These are phyloP conservation scores for Heliornis fulica DNA, from an alignment of 2,113 vertebrate species.

Conservation along the genomic window DNA sequence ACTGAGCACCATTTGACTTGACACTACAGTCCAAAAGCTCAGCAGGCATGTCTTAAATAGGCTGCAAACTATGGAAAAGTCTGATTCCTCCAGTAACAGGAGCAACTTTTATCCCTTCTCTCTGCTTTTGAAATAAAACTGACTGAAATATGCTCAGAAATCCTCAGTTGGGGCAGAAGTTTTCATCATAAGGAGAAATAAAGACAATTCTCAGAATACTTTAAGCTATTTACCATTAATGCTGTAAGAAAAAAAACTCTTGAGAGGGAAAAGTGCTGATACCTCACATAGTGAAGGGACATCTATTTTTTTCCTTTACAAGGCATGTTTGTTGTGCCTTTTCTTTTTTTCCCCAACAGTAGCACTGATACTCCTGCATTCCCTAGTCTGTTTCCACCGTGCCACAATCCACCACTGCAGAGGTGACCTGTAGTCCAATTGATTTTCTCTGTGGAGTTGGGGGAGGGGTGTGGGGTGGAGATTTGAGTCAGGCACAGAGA, in stretches of 20 bases:
- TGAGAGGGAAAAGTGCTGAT: neutral
- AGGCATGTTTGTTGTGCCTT: too few relatives aligned
- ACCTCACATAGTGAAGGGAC: neutral
- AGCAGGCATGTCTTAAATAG: neutral
- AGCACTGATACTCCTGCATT: too few relatives aligned
- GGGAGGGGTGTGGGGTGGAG: too few relatives aligned
- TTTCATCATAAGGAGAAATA: neutral
- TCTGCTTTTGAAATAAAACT: neutral
- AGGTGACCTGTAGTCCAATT: neutral
- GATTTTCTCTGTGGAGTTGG: neutral
- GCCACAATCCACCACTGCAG: neutral
- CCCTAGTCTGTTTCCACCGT: neutral
- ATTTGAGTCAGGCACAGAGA: neutral
- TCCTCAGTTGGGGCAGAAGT: accelerated
- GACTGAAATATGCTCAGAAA: neutral
- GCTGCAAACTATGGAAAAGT: neutral
- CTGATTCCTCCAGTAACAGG: neutral
- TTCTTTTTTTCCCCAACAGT: too few relatives aligned
- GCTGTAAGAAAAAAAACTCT: neutral
- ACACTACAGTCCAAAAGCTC: neutral
- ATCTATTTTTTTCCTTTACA: too few relatives aligned
- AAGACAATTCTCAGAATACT: neutral
- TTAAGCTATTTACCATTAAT: neutral
- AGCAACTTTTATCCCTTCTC: neutral
- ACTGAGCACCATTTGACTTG: neutral